Evolutionary conservation across 2,888 invertebrate genomes (phyloP).

Genomic region (Liopterus haemorrhoidalis): DNA sequence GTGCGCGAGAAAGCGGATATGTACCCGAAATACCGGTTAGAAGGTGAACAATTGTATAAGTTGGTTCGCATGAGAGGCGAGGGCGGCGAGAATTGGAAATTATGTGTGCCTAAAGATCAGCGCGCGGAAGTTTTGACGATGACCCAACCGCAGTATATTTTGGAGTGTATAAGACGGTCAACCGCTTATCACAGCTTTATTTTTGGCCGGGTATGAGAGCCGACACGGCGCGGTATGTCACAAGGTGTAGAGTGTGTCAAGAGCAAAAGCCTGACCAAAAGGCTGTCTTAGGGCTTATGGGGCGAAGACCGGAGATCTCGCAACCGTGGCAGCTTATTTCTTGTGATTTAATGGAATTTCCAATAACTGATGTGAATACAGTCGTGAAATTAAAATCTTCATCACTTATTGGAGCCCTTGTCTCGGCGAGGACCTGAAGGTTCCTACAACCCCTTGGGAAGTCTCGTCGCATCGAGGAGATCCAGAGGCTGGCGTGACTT

Average conservation of each 20-base stretch:
- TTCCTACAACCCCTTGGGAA: no score
- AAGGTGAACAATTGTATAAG: no score
- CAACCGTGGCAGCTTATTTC: slow-evolving; percentile 9
- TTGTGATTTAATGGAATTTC: slow-evolving; percentile 11
- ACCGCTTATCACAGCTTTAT: slow-evolving; percentile 1
- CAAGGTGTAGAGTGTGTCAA: not conserved
- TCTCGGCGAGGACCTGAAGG: no score
- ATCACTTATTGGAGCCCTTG: no score
- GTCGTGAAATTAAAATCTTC: not conserved
- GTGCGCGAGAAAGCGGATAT: no score
- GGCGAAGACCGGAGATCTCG: not conserved
- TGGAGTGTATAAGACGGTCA: not conserved
- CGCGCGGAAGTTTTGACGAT: not conserved
- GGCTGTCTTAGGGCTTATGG: slow-evolving; percentile 3
- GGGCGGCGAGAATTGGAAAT: slow-evolving; percentile 8
- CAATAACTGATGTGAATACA: not conserved
- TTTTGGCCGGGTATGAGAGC: slow-evolving; percentile 5
- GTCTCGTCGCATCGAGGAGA: no score
- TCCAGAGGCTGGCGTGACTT: no score
- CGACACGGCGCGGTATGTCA: not conserved
- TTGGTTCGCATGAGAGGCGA: no score
- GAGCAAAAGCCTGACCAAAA: slow-evolving; percentile 2
- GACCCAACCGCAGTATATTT: not conserved
- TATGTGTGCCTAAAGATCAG: slow-evolving; percentile 8
- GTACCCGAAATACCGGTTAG: no score